Evolutionary conservation across 2,113 vertebrate genomes (phyloP), one percentile per base, ranked within the genome.

Genomic region (Oreochromis tanganicae): DNA sequence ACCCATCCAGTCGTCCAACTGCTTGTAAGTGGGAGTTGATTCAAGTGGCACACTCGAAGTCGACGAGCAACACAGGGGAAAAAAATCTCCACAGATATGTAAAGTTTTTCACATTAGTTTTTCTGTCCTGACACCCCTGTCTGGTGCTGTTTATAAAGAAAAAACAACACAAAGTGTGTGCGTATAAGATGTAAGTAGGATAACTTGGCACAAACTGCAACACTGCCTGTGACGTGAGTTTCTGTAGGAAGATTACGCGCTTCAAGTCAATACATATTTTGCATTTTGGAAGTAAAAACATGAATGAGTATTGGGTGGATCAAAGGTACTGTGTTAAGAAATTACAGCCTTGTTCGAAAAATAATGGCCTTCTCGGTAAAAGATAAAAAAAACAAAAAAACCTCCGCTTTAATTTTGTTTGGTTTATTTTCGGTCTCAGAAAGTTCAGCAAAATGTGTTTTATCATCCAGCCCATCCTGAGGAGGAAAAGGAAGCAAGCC

Each of bases 361-460:
- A 12, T 21, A 14, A 10, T 66, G 52, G 41, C 59, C 57, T 89
- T 84, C 34, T 61, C 14, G 80, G n/a, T n/a, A n/a, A 5, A 68
- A 38, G 34, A 21, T 38, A 68, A 38, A 66, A 66, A 36, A 66
- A 66, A 13, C 32, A 66, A 68, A 66, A 66, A 13, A 75, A 38
- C 24, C 36, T 54, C 24, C 0, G 1, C 29, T 84, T 24, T 82
- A 38, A 84, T 84, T 83, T 87, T 16, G 43, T 56, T 63, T 43
- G 56, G 59, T 43, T 52, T 88, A 85, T 88, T 90, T 92, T 83
- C 66, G 84, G 68, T 59, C 59, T 50, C 52, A 43, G 54, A 83
- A 38, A 66, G 83, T 71, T 88, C 16, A 63, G 24, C 52, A 84
- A 54, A 83, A 73, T 78, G 73, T n/a, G 27, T 78, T 78, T 85